phyloP scores from a whole-genome alignment of 2,113 vertebrate genomes.

The Corythornis vintsioides region DNA sequence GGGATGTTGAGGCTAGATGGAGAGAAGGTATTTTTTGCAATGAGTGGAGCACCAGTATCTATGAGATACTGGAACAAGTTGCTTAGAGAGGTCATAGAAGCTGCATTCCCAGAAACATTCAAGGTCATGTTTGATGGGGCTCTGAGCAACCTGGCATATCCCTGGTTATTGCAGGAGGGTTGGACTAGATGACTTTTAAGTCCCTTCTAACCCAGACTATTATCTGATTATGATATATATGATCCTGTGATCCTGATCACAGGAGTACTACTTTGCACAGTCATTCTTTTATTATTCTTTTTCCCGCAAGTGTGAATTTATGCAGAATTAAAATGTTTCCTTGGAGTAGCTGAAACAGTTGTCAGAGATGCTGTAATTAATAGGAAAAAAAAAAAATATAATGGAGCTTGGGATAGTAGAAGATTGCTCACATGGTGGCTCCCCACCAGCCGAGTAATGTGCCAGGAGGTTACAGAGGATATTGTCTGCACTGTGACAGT shows the following conservation, averaged over 20 bases:
- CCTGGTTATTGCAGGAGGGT: rapidly evolving
- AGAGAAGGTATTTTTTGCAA: neutral
- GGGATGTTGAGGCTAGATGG: rapidly evolving
- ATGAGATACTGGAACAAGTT: neutral
- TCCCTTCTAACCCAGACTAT: neutral
- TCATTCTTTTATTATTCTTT: neutral
- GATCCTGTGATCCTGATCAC: neutral
- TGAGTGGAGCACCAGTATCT: neutral
- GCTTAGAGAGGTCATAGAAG: neutral
- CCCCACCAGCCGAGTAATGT: neutral
- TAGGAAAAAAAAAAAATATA: neutral
- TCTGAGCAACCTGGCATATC: neutral
- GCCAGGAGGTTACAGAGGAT: rapidly evolving
- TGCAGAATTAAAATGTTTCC: neutral
- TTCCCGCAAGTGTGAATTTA: neutral
- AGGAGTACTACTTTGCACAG: neutral
- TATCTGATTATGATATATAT: neutral
- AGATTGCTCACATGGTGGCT: neutral
- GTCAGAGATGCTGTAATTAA: neutral
- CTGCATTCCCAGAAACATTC: neutral
- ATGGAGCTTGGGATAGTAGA: neutral
- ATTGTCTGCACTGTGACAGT: neutral
- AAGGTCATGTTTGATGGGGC: neutral
- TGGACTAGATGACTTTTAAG: neutral
- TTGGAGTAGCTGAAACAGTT: neutral